Conservation (phyloP, 2,113 vertebrate genomes). For the Chaetorhynchus papuensis region DNA sequence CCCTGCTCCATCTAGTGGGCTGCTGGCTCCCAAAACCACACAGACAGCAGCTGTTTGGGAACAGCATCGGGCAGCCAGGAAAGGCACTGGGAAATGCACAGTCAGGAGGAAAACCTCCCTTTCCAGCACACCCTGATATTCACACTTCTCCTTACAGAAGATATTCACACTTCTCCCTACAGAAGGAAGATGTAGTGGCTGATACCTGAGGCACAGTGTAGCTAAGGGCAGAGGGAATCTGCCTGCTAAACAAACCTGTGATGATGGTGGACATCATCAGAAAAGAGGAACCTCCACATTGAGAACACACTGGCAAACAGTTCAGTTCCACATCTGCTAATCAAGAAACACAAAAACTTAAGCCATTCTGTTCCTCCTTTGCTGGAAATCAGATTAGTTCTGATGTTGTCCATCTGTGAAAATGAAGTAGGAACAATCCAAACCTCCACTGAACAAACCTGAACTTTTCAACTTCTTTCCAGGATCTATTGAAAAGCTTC, state of each 20-base stretch:
- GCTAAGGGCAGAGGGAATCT: background rate
- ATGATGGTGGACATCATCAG: background rate
- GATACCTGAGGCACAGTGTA: background rate
- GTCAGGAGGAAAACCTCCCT: background rate
- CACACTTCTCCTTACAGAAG: background rate
- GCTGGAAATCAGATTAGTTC: background rate
- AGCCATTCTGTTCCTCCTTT: background rate
- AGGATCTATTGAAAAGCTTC: background rate
- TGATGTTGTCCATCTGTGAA: background rate
- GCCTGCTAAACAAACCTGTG: background rate
- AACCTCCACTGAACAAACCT: background rate
- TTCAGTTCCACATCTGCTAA: background rate
- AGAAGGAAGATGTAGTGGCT: background rate
- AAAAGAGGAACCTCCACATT: background rate
- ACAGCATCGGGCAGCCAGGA: background rate
- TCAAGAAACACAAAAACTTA: background rate
- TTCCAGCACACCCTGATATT: background rate
- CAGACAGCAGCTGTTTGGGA: background rate
- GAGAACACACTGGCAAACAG: background rate
- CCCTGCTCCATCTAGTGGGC: slow-evolving; percentile 60
- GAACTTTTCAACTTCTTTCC: background rate
- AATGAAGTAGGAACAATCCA: background rate
- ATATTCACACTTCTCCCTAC: background rate
- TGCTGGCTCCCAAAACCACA: background rate
- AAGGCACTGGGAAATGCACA: background rate